A percentile compares a stretch with the other conserved stretches of the same genome.
Conservation (phyloP, 2,888 invertebrate genomes). For the Dasysyrphus tricinctus region DNA sequence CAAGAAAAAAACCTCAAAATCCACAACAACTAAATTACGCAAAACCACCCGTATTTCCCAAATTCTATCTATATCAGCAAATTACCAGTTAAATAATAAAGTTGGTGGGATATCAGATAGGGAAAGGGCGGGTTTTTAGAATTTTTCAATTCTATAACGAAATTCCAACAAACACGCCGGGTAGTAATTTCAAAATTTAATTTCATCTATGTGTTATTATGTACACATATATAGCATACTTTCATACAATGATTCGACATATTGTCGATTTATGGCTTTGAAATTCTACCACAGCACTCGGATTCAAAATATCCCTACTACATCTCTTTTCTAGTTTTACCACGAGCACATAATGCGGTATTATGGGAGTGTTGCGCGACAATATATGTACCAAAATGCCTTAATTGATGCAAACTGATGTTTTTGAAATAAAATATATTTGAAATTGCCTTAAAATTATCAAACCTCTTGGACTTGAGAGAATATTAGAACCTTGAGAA, state of each 20-base stretch:
- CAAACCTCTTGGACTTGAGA: too few species aligned
- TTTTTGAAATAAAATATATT: background rate
- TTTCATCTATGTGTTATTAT: slow-evolving; percentile 5
- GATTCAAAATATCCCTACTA: slow-evolving; percentile 1
- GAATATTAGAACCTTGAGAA: too few species aligned
- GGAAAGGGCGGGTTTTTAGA: background rate
- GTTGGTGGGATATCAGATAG: background rate
- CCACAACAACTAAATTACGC: slow-evolving; percentile 62
- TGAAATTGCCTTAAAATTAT: too few species aligned
- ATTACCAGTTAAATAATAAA: slow-evolving; percentile 68
- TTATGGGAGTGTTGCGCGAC: background rate
- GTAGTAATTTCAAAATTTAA: slow-evolving; percentile 26
- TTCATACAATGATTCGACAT: slow-evolving; percentile 20
- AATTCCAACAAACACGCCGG: background rate
- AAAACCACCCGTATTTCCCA: slow-evolving; percentile 54
- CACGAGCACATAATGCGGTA: slow-evolving; percentile 8
- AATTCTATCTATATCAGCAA: slow-evolving; percentile 60
- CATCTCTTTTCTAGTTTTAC: background rate
- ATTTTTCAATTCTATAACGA: background rate
- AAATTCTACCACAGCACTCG: slow-evolving; percentile 31
- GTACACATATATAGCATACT: background rate
- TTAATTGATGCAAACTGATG: background rate
- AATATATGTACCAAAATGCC: background rate
- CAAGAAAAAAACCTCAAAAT: slow-evolving; percentile 52
- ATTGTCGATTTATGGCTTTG: slow-evolving; percentile 53